Evolutionary conservation across 2,113 vertebrate species (phyloP).

Genomic region (Alaudala cheleensis): DNA sequence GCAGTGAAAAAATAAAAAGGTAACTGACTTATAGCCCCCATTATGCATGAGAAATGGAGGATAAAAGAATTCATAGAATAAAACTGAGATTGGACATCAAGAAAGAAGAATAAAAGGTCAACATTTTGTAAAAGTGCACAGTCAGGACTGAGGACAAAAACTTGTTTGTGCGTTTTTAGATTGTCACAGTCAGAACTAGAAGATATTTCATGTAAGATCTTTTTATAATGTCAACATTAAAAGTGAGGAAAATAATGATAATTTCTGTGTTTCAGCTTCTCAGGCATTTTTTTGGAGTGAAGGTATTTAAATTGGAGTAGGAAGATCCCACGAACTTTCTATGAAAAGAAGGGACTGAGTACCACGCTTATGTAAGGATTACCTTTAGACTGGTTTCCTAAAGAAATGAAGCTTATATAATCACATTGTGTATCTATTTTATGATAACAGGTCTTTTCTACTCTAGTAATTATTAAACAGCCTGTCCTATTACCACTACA

Average conservation of each 20-base stretch:
- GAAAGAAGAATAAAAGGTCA: not conserved
- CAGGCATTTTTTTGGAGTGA: not conserved
- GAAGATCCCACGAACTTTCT: not conserved
- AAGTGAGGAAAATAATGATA: not conserved
- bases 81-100: not conserved
- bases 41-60: not conserved
- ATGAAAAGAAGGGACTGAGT: not conserved
- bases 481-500: not conserved
- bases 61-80: not conserved
- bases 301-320: not conserved
- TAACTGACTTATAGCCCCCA: not conserved
- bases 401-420: not conserved
- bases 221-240: not conserved
- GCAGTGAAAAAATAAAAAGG: not conserved
- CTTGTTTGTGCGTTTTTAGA: not conserved
- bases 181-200: not conserved
- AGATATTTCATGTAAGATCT: not conserved
- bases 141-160: not conserved
- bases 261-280: not conserved
- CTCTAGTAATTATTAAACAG: not conserved
- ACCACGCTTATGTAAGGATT: not conserved
- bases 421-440: not conserved
- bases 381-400: not conserved
- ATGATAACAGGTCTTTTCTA: not conserved
- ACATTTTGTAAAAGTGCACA: not conserved